phyloP scores from a whole-genome alignment of 2,888 invertebrate genomes.

The Schrankia costaestrigalis region DNA sequence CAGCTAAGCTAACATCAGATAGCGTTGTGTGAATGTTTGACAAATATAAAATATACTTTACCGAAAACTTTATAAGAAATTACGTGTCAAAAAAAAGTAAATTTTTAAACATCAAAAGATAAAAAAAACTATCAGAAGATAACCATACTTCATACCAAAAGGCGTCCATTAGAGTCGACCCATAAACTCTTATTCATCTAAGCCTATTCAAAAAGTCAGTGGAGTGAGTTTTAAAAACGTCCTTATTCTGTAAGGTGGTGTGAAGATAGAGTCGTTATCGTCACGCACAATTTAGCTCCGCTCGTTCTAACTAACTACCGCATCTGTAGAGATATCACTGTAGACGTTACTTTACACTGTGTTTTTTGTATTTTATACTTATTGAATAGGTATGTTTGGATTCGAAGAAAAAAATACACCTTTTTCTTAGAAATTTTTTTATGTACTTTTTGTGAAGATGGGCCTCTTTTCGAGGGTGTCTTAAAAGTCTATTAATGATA shows the following conservation, averaged over 20 bases:
- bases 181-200: constrained; percentile 32
- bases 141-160: not conserved
- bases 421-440: too few relatives aligned
- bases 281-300: constrained; percentile 56
- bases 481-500: too few relatives aligned
- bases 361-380: constrained; percentile 14
- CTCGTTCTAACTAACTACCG: constrained; percentile 34
- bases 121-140: not conserved
- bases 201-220: constrained; percentile 38
- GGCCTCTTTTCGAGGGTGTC: too few relatives aligned
- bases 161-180: constrained; percentile 21
- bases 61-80: too few relatives aligned
- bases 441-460: too few relatives aligned
- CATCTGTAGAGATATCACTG: constrained; percentile 41
- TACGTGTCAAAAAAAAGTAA: too few relatives aligned
- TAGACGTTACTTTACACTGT: constrained; percentile 26
- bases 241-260: constrained; percentile 41
- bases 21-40: too few relatives aligned
- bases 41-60: too few relatives aligned
- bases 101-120: too few relatives aligned
- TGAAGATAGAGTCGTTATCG: constrained; percentile 34
- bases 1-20: too few relatives aligned
- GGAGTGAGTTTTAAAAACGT: constrained; percentile 49
- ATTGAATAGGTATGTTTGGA: too few relatives aligned
- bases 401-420: too few relatives aligned